Conservation (phyloP, 2,888 invertebrate species). For the Cataglyphis albicans region DNA sequence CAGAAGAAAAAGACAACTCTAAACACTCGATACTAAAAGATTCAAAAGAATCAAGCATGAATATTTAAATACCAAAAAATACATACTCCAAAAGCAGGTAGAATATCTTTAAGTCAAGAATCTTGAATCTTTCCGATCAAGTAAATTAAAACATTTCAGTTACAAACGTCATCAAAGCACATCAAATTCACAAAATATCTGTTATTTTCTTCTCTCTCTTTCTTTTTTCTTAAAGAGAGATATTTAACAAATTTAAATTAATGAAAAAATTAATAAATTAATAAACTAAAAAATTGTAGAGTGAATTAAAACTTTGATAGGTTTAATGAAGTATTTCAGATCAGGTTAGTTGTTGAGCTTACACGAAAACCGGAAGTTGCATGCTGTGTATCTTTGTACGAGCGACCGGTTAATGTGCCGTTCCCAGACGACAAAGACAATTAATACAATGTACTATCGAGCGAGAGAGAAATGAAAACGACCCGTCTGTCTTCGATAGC, state of each 20-base stretch:
- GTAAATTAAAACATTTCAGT: background rate
- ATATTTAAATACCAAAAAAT: background rate
- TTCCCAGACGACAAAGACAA: slow-evolving; percentile 25
- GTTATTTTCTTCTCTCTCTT: background rate
- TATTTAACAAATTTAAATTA: background rate
- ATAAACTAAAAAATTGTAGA: background rate
- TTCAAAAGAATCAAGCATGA: background rate
- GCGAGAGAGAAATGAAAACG: background rate
- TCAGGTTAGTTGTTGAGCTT: background rate
- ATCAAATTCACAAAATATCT: background rate
- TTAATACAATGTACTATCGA: background rate
- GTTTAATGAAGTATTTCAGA: background rate
- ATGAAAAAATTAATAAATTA: background rate
- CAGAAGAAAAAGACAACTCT: background rate
- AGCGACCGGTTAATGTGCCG: background rate
- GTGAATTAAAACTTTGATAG: background rate
- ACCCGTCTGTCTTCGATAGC: slow-evolving; percentile 1
- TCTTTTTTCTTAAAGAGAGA: background rate
- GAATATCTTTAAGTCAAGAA: background rate
- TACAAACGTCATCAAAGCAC: background rate
- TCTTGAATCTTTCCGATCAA: background rate
- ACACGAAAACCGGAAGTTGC: background rate
- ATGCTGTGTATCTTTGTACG: background rate
- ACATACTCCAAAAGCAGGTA: background rate
- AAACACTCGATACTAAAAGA: background rate